Base-by-base conservation (phyloP, 2,888 invertebrate species). In the Zaprionus obscuricornis region DNA sequence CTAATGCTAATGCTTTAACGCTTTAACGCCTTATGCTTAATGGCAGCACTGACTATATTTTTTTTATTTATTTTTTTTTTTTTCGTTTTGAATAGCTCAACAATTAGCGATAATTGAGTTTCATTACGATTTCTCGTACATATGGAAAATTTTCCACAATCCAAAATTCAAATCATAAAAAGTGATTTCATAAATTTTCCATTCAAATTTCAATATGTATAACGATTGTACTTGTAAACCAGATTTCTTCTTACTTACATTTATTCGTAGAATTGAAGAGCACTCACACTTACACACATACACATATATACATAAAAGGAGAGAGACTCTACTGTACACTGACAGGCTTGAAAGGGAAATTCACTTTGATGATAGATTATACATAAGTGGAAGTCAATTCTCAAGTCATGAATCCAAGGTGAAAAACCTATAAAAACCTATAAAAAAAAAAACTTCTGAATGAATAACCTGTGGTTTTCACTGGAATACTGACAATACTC, bases 81-180 rank as follows among this genome's bases (percentile, higher is more conserved):
- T n/a, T n/a, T 16, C 10, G 11, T 31, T 13, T 11, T 2, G 3
- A 10, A 31, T 31, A 13, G 37, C 47, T 40, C 10, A 57, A 55
- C 78, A 66, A 74, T 76, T 76, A 81, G 62, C 55, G 75, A 59
- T 82, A 66, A 77, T 77, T 77, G 69, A 46, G 59, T 50, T 55
- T 64, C 58, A 60, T 57, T 72, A 62, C 43, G 50, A 75, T 74
- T 62, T 58, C 55, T 51, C 56, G 14, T 22, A 37, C 40, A 51
- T 39, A 17, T n/a, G n/a, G n/a, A 59, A 76, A 78, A 76, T 57
- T 74, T 77, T 74, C 77, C 78, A 64, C 37, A 71, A 64, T 66
- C 37, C 39, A 51, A 52, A 64, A 46, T 34, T 22, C 50, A 55
- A 62, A 29, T 37, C 40, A 72, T 27, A 50, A 58, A 66, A 59